phyloP scores from a whole-genome alignment of 2,888 invertebrate genomes.

The Apamea monoglypha region DNA sequence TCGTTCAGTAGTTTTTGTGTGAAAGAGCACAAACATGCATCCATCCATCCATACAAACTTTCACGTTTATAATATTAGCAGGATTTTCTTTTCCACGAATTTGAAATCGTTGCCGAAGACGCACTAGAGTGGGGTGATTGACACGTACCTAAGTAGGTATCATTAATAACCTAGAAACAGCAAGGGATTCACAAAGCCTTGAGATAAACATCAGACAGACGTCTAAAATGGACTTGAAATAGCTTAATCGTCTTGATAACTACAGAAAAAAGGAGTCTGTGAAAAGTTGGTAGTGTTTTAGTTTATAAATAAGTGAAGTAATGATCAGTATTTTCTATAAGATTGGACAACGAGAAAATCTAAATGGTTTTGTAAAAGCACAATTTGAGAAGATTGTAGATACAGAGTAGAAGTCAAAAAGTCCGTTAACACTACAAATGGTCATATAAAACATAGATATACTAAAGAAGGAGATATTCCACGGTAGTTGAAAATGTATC shows the following conservation, averaged over 20 bases:
- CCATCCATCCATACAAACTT: no score
- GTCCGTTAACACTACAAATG: neutral
- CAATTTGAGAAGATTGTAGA: no score
- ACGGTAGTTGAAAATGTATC: no score
- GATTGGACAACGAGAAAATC: neutral
- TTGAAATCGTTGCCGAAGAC: neutral
- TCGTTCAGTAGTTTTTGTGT: no score
- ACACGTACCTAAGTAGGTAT: slow-evolving; percentile 57
- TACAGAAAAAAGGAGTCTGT: slow-evolving; percentile 18
- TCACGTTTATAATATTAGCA: no score
- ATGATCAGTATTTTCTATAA: slow-evolving; percentile 10
- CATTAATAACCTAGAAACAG: slow-evolving; percentile 76
- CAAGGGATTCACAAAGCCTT: slow-evolving; percentile 64
- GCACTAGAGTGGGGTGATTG: slow-evolving; percentile 27
- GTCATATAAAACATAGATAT: no score
- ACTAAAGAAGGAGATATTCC: no score
- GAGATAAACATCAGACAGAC: slow-evolving; percentile 69
- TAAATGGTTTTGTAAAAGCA: neutral
- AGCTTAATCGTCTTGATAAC: slow-evolving; percentile 35
- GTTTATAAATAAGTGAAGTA: neutral
- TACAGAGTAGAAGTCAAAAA: neutral
- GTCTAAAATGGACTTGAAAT: slow-evolving; percentile 13
- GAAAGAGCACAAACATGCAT: no score
- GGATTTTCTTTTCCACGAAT: neutral
- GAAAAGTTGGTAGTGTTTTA: slow-evolving; percentile 16